Evolutionary conservation across 2,113 vertebrate species (phyloP), one percentile per base, ranked within the genome.

Genomic region (Microtus pennsylvanicus): DNA sequence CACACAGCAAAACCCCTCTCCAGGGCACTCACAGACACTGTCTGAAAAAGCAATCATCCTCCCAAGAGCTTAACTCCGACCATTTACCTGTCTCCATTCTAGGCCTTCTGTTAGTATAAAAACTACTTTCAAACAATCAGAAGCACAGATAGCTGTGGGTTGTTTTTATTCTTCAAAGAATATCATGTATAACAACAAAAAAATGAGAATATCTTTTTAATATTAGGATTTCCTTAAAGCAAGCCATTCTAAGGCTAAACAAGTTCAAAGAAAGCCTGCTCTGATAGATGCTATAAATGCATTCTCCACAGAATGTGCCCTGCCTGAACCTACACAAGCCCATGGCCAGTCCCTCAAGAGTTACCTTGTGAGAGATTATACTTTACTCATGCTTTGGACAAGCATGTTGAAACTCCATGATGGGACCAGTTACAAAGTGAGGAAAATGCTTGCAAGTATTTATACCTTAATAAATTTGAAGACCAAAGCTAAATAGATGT

Each of bases 401-500:
- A 38, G 13, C 22, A 61, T 82, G 22, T 82, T 16, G n/a, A 61
- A 61, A 38, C 12, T 26, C n/a, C 22, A n/a, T 61, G n/a, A 61
- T n/a, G 11, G 22, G 22, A 38, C 24, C 6, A 61, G 22, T 61
- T 61, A 61, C 55, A 82, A 82, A 82, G 22, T 55, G 14, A 38
- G 35, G 26, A 82, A 82, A 38, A 10, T 45, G 38, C 96, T 94
- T 80, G 45, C 7, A 94, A 92, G 35, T 1, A 5, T 85, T 91
- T 97, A 82, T 70, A 1, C 33, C 72, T 93, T 94, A 45, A 74
- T 89, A 94, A 80, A 76, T 77, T 61, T 85, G 94, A 55, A 89
- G 87, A 12, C 26, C 13, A 28, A 95, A 96, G 92, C 8, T 50
- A 89, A 94, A 75, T 87, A 65, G 85, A 47, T 76, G 3, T 5